Evolutionary conservation across 1,140 invertebrate genomes (phyloP).

Genomic region (Drosophila truncata): DNA sequence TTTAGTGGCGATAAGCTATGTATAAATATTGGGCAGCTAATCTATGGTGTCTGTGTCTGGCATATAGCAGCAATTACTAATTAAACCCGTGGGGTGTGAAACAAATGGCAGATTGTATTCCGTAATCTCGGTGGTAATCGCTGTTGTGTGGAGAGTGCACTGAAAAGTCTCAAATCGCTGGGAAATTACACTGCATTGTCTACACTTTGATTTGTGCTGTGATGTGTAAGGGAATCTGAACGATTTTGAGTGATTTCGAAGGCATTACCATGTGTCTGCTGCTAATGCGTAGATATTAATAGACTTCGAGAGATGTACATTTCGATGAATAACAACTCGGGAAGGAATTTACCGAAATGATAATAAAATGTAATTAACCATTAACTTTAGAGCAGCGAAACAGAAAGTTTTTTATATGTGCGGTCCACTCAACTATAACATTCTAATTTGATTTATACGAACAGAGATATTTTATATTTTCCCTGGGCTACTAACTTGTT

Average conservation of each 20-base stretch:
- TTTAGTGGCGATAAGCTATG: constrained; percentile 31
- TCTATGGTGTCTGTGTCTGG: constrained; percentile 19
- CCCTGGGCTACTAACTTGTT: constrained; percentile 36
- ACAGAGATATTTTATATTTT: constrained; percentile 5
- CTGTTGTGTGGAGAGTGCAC: neutral
- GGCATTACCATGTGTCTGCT: constrained; percentile 11
- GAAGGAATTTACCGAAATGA: constrained; percentile 1
- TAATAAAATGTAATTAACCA: constrained; percentile 11
- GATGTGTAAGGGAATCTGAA: constrained; percentile 4
- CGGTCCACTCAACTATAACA: constrained; percentile 3
- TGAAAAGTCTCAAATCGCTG: constrained; percentile 1
- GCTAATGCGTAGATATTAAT: constrained; percentile 32
- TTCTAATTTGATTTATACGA: constrained; percentile 24
- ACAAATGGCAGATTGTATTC: constrained; percentile 25
- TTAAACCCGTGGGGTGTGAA: constrained; percentile 36
- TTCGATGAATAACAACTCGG: neutral
- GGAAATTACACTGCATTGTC: neutral
- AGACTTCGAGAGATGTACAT: neutral
- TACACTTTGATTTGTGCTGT: constrained; percentile 4
- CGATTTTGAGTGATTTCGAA: constrained; percentile 16
- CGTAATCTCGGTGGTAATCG: constrained; percentile 35
- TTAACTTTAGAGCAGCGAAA: neutral
- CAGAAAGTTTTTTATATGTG: neutral
- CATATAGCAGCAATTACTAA: constrained; percentile 20
- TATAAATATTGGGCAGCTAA: constrained; percentile 20